Base-by-base conservation (phyloP, 2,797 vertebrate genomes). In the Hafferia zeledoni region DNA sequence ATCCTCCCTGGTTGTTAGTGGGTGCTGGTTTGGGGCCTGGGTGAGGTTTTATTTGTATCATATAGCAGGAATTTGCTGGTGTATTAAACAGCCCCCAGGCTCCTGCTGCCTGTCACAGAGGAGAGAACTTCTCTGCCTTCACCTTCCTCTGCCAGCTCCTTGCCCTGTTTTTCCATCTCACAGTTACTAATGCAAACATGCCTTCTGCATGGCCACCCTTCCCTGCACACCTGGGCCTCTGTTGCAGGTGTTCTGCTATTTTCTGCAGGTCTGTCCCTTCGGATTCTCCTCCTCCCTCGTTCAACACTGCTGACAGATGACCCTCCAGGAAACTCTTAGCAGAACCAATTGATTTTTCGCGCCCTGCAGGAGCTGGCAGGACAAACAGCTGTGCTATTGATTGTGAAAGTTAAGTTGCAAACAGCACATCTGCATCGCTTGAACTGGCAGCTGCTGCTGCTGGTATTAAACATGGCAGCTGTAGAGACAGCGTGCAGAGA, bases 261-360 rank as follows among this genome's bases (percentile, higher is more conserved):
- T 43, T 72, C 49, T 53, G 5, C 25, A 30, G 4, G 3, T 57
- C 20, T 37, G 10, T 83, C 9, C n/a, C 13, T 22, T 68, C 0
- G 1, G 37, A 60, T 41, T 87, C 16, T 84, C 4, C 35, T 18
- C 18, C 35, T 93, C 8, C 17, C 17, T 76, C 0, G 0, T 44
- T 80, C 68, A 64, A 17, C 33, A 13, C 7, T 88, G 76, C 77
- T 88, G 56, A 80, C 33, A 86, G 57, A 89, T 49, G 46, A 80
- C 53, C 44, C 31, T 79, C 9, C n/a, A 27, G 46, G 52, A 87
- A 65, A 55, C 37, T 87, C 24, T 49, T 63, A 41, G 80, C 71
- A 77, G 69, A 83, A 87, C 87, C 7, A 44, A 78, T 69, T 49
- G 82, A 81, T 95, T 95, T 93, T 87, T 89, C 69, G 74, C 77